Conservation (phyloP, 2,888 invertebrate species). For the Girardia tigrina region DNA sequence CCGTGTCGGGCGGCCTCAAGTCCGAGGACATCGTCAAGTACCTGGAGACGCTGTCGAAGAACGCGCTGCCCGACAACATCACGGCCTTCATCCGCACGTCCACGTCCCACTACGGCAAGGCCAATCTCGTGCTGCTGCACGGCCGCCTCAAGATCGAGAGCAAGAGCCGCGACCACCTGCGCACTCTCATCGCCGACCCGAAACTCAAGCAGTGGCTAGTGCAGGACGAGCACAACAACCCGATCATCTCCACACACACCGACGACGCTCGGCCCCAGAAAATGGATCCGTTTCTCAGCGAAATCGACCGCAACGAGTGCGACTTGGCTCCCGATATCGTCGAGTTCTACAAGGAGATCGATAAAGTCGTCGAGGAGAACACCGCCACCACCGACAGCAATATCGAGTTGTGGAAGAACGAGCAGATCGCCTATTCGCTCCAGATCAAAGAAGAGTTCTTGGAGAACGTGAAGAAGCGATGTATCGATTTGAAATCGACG, state of each 20-base stretch:
- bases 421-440: slow-evolving; percentile 61
- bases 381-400: neutral
- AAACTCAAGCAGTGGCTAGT: slow-evolving; percentile 4
- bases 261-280: neutral
- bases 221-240: neutral
- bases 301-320: neutral
- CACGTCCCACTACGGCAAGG: slow-evolving; percentile 94
- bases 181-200: neutral
- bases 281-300: neutral
- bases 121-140: slow-evolving; percentile 87
- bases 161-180: neutral
- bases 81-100: slow-evolving; percentile 84
- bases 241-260: neutral
- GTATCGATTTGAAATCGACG: slow-evolving; percentile 92
- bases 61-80: slow-evolving; percentile 80
- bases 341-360: slow-evolving; percentile 29
- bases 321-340: slow-evolving; percentile 23
- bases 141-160: slow-evolving; percentile 89
- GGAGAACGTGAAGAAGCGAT: slow-evolving; percentile 80
- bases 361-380: slow-evolving; percentile 24
- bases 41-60: slow-evolving; percentile 81
- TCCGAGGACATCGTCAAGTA: slow-evolving; percentile 93
- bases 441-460: slow-evolving; percentile 86
- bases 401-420: neutral
- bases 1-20: slow-evolving; percentile 92